These are phyloP conservation scores for Eugnorisma glareosa DNA, from an alignment of 2,888 invertebrate species.

Conservation along the genomic window DNA sequence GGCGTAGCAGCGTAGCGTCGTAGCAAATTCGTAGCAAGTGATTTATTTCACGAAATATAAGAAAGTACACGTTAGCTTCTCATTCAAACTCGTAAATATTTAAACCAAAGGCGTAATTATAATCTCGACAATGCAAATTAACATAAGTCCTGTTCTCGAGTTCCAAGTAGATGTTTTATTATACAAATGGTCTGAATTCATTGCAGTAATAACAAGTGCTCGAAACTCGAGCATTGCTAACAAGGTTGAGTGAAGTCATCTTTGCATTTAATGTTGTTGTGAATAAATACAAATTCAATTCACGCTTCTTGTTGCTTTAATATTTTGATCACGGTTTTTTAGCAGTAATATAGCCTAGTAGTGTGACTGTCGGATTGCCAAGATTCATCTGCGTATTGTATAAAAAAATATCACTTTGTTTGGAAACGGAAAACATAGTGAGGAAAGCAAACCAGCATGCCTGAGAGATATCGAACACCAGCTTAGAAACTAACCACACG, in stretches of 20 bases:
- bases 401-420: too few species aligned
- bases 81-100: constrained; percentile 6
- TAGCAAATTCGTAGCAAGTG: constrained; percentile 21
- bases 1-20: constrained; percentile 18
- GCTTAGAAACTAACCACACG: too few species aligned
- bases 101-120: constrained; percentile 8
- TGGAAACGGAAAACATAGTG: too few species aligned
- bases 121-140: constrained; percentile 11
- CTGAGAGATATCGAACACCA: too few species aligned
- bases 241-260: constrained; percentile 1
- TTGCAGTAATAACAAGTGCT: constrained; percentile 8
- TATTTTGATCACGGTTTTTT: background rate
- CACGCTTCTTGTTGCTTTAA: background rate
- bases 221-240: background rate
- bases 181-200: constrained; percentile 19
- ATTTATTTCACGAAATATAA: constrained; percentile 6
- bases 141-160: constrained; percentile 8
- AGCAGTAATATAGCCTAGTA: too few species aligned
- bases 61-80: background rate
- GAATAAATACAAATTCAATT: background rate
- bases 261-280: constrained; percentile 4
- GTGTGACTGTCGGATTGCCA: too few species aligned
- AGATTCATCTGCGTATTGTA: too few species aligned
- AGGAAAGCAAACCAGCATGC: too few species aligned
- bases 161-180: background rate